phyloP scores from a whole-genome alignment of 2,113 vertebrate genomes.

The Pimephales promelas region DNA sequence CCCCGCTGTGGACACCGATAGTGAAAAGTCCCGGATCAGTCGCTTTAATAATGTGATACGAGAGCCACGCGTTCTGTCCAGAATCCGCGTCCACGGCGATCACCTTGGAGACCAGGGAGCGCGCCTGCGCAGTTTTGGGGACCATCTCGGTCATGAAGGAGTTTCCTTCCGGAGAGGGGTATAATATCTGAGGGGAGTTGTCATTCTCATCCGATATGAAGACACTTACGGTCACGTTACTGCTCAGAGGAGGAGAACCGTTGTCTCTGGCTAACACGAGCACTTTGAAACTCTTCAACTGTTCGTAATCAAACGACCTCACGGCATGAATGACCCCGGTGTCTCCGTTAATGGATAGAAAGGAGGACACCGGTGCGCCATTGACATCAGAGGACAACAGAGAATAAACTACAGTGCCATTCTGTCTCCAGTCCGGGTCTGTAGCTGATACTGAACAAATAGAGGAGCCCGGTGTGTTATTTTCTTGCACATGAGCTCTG shows the following conservation, averaged over 20 bases:
- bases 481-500: constrained; percentile 66
- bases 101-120: constrained; percentile 60
- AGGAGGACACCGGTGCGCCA: constrained; percentile 62
- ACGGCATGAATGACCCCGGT: constrained; percentile 70
- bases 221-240: constrained; percentile 53
- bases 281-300: constrained; percentile 50
- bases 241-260: constrained; percentile 59
- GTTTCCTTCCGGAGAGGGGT: constrained; percentile 50
- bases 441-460: constrained; percentile 65
- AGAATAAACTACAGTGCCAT: constrained; percentile 68
- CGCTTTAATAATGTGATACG: constrained; percentile 66
- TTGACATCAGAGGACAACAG: constrained; percentile 57
- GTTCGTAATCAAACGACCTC: constrained; percentile 54
- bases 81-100: constrained; percentile 62
- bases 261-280: constrained; percentile 57
- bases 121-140: constrained; percentile 37
- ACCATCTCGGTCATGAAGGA: constrained; percentile 56
- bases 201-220: constrained; percentile 68
- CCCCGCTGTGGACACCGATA: constrained; percentile 65
- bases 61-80: constrained; percentile 68
- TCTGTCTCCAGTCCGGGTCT: constrained; percentile 68
- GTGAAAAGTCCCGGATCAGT: constrained; percentile 65
- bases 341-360: constrained; percentile 71
- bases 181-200: constrained; percentile 64
- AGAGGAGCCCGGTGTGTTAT: constrained; percentile 68